Evolutionary conservation across 1,140 invertebrate species (phyloP), one percentile per base, ranked within the genome.

Genomic region (Bicyclus anynana): DNA sequence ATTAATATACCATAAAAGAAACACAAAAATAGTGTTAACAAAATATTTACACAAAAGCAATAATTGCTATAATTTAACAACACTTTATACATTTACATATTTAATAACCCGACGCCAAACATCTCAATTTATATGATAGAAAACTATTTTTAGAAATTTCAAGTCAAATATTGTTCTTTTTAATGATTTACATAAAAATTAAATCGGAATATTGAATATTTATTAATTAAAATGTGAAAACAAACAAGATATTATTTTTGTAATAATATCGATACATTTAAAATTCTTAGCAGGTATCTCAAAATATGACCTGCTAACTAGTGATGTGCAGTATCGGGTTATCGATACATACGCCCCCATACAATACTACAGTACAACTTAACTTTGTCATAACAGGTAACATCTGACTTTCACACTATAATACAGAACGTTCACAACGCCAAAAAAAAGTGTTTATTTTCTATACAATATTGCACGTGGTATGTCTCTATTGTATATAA

Each of bases 371-470:
- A 75, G 74, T 82, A 87, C 78, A 85, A 73, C 78, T 83, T 85
- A 84, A 60, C 73, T 86, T 88, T 84, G 79, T 84, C 81, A 88
- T 85, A 88, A 88, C 85, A 88, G 85, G 85, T 88, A 88, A 88
- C 85, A 88, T 88, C 77, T 86, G 83, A 88, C 83, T 88, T 87
- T 74, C 77, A 81, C 75, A 80, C 77, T 86, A 86, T 86, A 82
- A 83, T 86, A 88, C 79, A 86, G 76, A 85, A 88, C 85, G 82
- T 88, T 88, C 81, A 88, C 82, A 88, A 88, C 82, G 83, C 80
- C 77, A 81, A 84, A 80, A 84, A 80, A 67, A 78, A 78, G 69
- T 80, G 64, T 77, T 62, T 74, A 81, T 74, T 71, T n/a, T 74
- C 72, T 84, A 82, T 81, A 84, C 77, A 83, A 77, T 87, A 87